Evolutionary conservation across 2,797 vertebrate genomes (phyloP).

Genomic region (Myripristis jacobus): DNA sequence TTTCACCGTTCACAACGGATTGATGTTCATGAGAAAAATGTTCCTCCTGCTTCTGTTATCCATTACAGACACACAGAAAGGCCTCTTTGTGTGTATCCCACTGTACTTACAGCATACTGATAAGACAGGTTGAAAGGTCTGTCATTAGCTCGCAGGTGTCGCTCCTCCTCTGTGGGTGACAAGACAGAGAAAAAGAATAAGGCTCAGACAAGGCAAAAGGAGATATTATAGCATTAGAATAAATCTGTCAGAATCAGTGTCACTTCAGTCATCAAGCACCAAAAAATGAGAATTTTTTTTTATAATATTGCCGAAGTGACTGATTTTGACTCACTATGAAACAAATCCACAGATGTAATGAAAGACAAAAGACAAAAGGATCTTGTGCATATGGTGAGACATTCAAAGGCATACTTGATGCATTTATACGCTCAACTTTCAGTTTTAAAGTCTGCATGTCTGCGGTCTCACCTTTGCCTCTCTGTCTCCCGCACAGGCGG

Average conservation of each 20-base stretch:
- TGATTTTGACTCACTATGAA: no score
- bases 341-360: neutral
- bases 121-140: slow-evolving; percentile 87
- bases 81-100: neutral
- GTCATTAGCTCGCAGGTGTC: slow-evolving; percentile 90
- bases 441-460: neutral
- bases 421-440: neutral
- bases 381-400: no score
- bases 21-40: no score
- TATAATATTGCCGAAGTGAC: neutral
- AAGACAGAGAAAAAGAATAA: neutral
- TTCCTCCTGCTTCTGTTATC: no score
- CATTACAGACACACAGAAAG: neutral
- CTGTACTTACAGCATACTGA: slow-evolving; percentile 88
- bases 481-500: slow-evolving; percentile 71
- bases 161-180: slow-evolving; percentile 83
- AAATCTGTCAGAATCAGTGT: neutral
- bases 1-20: no score
- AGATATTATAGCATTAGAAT: neutral
- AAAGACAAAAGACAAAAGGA: neutral
- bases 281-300: no score
- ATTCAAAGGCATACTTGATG: neutral
- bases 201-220: neutral
- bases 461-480: slow-evolving; percentile 77
- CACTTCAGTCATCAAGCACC: neutral